Percentiles rank a stretch among this genome's conserved stretches.
phyloP scores from a whole-genome alignment of 2,888 invertebrate species.

The Portevinia maculata region DNA sequence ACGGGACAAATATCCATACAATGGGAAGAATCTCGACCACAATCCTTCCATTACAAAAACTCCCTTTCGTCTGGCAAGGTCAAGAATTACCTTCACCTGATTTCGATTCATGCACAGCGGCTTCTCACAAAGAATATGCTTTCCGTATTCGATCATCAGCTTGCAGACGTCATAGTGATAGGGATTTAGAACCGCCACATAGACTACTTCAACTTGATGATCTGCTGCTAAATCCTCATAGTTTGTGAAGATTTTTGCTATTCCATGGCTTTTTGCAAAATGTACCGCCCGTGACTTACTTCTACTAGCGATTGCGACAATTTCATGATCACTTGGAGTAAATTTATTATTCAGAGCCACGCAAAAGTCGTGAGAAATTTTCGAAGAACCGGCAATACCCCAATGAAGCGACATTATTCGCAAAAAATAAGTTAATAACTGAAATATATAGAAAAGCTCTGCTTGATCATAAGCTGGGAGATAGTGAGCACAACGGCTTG shows the following conservation, averaged over 20 bases:
- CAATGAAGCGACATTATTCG: slow-evolving; percentile 84
- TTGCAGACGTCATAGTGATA: slow-evolving; percentile 87
- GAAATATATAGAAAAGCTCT: slow-evolving; percentile 26
- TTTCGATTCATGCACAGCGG: slow-evolving; percentile 90
- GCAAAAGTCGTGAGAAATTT: slow-evolving; percentile 92
- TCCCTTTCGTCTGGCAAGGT: slow-evolving; percentile 86
- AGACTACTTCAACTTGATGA: slow-evolving; percentile 90
- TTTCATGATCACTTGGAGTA: slow-evolving; percentile 86
- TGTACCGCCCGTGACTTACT: slow-evolving; percentile 86
- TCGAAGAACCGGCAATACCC: slow-evolving; percentile 92
- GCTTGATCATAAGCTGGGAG: neutral
- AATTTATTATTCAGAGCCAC: slow-evolving; percentile 86
- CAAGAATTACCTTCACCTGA: slow-evolving; percentile 87
- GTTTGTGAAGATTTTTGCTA: slow-evolving; percentile 87
- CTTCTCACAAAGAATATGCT: slow-evolving; percentile 94
- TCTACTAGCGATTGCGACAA: slow-evolving; percentile 90
- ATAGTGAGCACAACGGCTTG: slow-evolving; percentile 27
- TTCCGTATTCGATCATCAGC: slow-evolving; percentile 89
- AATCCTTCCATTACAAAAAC: slow-evolving; percentile 92
- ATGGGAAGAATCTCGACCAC: slow-evolving; percentile 92
- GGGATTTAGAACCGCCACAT: slow-evolving; percentile 89
- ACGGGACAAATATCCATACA: slow-evolving; percentile 86
- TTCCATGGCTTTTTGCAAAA: slow-evolving; percentile 88
- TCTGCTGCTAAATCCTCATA: slow-evolving; percentile 89
- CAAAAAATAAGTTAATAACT: slow-evolving; percentile 33